phyloP scores from a whole-genome alignment of 2,888 invertebrate genomes.

The Ptilodon capucinus region DNA sequence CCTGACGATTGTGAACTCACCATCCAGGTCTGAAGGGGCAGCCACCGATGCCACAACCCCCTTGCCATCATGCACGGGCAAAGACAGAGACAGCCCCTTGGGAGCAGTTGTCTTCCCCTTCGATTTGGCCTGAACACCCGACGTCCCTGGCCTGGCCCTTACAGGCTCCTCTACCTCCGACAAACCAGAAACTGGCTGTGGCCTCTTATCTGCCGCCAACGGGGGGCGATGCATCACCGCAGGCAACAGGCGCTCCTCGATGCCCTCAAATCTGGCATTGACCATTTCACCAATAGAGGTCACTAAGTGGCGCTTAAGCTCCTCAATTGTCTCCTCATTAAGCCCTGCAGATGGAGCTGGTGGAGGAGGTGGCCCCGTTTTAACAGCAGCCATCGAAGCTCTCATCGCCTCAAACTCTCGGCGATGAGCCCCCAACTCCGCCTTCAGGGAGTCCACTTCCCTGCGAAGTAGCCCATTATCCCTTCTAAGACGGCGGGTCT shows the following conservation, averaged over 20 bases:
- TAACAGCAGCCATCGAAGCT: not conserved
- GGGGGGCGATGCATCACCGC: not conserved
- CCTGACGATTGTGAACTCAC: too few species aligned
- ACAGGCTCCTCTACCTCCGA: not conserved
- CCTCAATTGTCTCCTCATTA: not conserved
- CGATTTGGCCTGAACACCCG: not conserved
- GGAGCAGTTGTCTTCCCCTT: not conserved
- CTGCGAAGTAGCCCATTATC: not conserved
- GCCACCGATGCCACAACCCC: too few species aligned
- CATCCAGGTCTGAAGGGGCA: not conserved
- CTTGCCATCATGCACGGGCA: too few species aligned
- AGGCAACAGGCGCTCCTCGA: not conserved
- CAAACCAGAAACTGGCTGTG: not conserved
- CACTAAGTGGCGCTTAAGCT: not conserved
- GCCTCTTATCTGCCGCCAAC: not conserved
- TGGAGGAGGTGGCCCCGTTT: not conserved
- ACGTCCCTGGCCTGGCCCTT: not conserved
- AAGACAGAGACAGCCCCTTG: not conserved
- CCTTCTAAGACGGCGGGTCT: too few species aligned
- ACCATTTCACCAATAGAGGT: not conserved
- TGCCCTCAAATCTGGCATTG: not conserved
- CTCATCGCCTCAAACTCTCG: not conserved
- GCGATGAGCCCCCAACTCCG: not conserved
- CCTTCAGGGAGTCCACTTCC: not conserved
- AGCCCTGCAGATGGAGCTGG: not conserved